These are phyloP conservation scores for Crossaster papposus DNA, from an alignment of 53 echinoderm and acorn worm genomes.

Conservation along the genomic window DNA sequence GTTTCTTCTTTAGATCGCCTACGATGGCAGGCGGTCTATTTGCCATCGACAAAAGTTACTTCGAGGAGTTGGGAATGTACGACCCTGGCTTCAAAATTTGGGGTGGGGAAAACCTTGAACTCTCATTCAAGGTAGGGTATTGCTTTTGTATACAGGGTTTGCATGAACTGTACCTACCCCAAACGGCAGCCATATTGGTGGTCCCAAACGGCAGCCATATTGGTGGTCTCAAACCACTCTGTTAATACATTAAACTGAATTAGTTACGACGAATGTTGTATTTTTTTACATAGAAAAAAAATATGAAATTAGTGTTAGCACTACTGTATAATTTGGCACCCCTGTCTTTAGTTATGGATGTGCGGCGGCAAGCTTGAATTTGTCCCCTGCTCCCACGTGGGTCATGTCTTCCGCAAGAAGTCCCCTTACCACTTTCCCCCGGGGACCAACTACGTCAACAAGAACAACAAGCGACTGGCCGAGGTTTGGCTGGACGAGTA, in stretches of 20 bases:
- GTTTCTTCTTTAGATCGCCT: constrained; percentile 63
- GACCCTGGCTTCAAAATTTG: constrained; percentile 96
- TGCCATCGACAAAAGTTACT: constrained; percentile 85
- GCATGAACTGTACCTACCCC: not conserved
- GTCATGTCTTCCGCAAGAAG: constrained; percentile 77
- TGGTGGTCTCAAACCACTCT: no score
- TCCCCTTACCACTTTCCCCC: constrained; percentile 79
- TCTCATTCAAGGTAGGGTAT: constrained; percentile 90
- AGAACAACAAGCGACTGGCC: constrained; percentile 73
- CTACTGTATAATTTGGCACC: not conserved
- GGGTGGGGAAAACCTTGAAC: constrained; percentile 97
- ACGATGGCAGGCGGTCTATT: constrained; percentile 93
- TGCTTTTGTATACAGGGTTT: not conserved
- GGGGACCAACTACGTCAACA: constrained; percentile 77
- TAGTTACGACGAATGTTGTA: not conserved
- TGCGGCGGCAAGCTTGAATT: constrained; percentile 73
- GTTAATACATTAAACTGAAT: no score
- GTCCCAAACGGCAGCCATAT: not conserved
- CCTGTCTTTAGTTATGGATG: constrained; percentile 67
- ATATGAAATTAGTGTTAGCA: no score
- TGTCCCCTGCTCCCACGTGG: constrained; percentile 77
- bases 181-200: not conserved
- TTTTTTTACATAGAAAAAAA: no score
- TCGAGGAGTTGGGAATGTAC: constrained; percentile 84
- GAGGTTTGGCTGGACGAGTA: constrained; percentile 83